phyloP scores from a whole-genome alignment of 2,797 vertebrate species.

The Cephalopachus bancanus region DNA sequence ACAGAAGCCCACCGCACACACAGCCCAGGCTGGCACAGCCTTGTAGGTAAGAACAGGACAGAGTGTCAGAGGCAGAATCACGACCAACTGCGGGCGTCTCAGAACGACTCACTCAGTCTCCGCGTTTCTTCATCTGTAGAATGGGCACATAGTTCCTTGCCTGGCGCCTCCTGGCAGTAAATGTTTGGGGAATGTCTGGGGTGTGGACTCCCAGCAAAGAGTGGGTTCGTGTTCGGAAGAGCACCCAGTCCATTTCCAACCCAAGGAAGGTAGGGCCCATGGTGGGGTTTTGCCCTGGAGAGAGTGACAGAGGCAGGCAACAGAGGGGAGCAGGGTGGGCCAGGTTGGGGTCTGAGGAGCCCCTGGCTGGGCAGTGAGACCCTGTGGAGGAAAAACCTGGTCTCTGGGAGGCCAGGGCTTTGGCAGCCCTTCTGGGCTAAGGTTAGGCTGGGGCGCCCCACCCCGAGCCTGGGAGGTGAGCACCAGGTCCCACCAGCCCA shows the following conservation, averaged over 20 bases:
- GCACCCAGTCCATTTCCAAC: not conserved
- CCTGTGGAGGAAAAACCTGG: not conserved
- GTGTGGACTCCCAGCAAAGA: not conserved
- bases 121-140: not conserved
- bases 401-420: not conserved
- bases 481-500: not conserved
- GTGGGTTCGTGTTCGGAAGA: not conserved
- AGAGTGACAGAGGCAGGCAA: not conserved
- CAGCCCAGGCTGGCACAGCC: rapidly evolving
- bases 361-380: not conserved
- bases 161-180: not conserved
- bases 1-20: not conserved
- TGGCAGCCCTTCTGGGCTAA: not conserved
- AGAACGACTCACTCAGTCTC: not conserved
- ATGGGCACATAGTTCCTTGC: not conserved
- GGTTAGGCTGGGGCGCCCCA: not conserved
- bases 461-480: not conserved
- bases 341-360: not conserved
- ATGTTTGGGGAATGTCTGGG: not conserved
- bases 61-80: not conserved
- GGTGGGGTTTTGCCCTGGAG: not conserved
- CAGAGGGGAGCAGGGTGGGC: not conserved
- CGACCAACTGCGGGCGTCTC: not conserved
- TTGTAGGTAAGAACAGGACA: not conserved
- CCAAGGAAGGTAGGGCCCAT: not conserved